phyloP scores from a whole-genome alignment of 2,797 vertebrate species.

The Glossophaga mutica region DNA sequence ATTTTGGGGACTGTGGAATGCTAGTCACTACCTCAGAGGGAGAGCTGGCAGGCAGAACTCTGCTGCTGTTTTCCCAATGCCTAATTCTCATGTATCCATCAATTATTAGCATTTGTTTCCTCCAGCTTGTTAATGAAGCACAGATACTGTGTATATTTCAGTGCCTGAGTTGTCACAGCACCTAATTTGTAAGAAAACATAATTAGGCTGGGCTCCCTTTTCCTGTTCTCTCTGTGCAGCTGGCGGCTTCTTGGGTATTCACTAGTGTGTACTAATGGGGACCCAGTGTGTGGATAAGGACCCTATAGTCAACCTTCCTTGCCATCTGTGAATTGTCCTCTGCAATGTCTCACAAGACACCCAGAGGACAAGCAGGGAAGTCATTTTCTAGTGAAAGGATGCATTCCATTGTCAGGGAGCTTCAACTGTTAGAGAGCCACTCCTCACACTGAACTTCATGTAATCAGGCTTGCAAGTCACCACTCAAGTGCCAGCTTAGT shows the following conservation, averaged over 20 bases:
- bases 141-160: constrained; percentile 25
- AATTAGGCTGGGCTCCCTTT: constrained; percentile 18
- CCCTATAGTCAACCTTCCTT: not conserved
- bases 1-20: not conserved
- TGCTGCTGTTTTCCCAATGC: constrained; percentile 27
- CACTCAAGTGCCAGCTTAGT: not conserved
- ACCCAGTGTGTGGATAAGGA: not conserved
- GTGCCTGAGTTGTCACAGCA: constrained; percentile 29
- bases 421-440: not conserved
- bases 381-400: not conserved
- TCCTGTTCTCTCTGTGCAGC: not conserved
- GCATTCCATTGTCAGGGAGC: not conserved
- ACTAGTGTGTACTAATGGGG: not conserved
- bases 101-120: constrained; percentile 51
- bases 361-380: not conserved
- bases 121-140: constrained; percentile 68
- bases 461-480: not conserved
- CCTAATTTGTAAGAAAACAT: constrained; percentile 53
- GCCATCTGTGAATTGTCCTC: not conserved
- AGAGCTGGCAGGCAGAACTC: not conserved
- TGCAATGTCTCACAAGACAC: not conserved
- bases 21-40: not conserved
- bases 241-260: not conserved
- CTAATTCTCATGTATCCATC: constrained; percentile 33
- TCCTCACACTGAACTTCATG: not conserved